phyloP scores from a whole-genome alignment of 1,140 invertebrate species.

The Myzus persicae region DNA sequence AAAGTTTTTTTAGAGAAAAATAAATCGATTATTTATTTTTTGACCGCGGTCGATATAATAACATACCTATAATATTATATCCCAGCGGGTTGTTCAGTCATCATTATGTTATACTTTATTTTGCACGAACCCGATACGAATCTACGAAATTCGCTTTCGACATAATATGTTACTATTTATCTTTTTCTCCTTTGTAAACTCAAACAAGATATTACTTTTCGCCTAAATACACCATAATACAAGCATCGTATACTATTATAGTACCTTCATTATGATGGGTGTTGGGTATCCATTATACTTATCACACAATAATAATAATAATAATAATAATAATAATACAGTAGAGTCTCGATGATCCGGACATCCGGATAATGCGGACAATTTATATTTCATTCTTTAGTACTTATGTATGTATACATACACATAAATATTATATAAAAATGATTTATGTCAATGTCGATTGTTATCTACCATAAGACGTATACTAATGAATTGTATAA shows the following conservation, averaged over 20 bases:
- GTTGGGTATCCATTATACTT: neutral
- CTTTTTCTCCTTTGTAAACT: neutral
- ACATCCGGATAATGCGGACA: too few relatives aligned
- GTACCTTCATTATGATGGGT: neutral
- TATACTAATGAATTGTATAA: too few relatives aligned
- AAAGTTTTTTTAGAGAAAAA: neutral
- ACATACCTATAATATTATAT: neutral
- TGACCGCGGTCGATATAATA: constrained; percentile 5
- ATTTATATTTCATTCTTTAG: too few relatives aligned
- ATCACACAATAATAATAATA: neutral
- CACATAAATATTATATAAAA: too few relatives aligned
- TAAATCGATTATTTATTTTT: constrained; percentile 15
- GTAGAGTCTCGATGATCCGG: too few relatives aligned
- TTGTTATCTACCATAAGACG: too few relatives aligned
- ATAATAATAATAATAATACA: too few relatives aligned
- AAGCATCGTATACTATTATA: neutral
- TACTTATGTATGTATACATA: too few relatives aligned
- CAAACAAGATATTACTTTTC: neutral
- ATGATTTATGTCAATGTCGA: too few relatives aligned
- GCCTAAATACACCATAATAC: neutral
- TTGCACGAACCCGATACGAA: neutral
- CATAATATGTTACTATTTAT: neutral
- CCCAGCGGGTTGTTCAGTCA: neutral
- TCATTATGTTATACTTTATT: constrained; percentile 23
- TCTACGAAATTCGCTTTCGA: constrained; percentile 16